Evolutionary conservation across 2,113 vertebrate species (phyloP).

Genomic region (Acanthochromis polyacanthus): DNA sequence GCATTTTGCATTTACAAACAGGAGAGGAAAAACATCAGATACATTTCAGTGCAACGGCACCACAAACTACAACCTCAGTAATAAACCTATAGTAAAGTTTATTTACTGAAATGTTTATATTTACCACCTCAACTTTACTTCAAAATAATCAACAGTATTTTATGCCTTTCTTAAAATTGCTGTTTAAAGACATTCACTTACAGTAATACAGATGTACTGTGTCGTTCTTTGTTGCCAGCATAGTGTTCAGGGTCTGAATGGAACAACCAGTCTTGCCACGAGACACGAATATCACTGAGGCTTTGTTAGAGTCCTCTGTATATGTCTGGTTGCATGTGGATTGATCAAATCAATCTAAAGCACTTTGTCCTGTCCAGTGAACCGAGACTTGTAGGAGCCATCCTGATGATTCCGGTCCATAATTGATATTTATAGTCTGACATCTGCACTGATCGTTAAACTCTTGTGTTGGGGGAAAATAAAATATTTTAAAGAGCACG

Average conservation of each 20-base stretch:
- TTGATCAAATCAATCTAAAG: conserved; percentile 14
- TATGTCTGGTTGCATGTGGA: neutral
- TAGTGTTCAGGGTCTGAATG: neutral
- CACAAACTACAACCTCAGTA: neutral
- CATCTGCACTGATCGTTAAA: conserved; percentile 24
- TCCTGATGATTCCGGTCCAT: conserved; percentile 13
- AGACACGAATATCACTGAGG: neutral
- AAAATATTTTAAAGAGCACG: conserved; percentile 11
- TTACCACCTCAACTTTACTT: neutral
- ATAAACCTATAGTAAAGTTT: neutral
- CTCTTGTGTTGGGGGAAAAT: conserved; percentile 17
- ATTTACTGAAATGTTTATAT: neutral
- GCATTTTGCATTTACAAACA: too few species aligned
- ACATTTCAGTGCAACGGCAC: neutral
- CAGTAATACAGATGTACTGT: too few species aligned
- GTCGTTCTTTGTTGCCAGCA: too few species aligned
- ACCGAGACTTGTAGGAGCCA: conserved; percentile 32
- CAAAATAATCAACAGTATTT: too few species aligned
- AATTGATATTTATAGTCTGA: conserved; percentile 35
- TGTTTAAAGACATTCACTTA: too few species aligned
- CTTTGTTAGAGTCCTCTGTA: neutral
- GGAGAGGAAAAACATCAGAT: too few species aligned
- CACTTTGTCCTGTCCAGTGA: conserved; percentile 12
- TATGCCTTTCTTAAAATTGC: too few species aligned
- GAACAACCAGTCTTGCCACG: neutral